phyloP scores from a whole-genome alignment of 1,140 invertebrate genomes.

The Ceratosolen fusciceps region DNA sequence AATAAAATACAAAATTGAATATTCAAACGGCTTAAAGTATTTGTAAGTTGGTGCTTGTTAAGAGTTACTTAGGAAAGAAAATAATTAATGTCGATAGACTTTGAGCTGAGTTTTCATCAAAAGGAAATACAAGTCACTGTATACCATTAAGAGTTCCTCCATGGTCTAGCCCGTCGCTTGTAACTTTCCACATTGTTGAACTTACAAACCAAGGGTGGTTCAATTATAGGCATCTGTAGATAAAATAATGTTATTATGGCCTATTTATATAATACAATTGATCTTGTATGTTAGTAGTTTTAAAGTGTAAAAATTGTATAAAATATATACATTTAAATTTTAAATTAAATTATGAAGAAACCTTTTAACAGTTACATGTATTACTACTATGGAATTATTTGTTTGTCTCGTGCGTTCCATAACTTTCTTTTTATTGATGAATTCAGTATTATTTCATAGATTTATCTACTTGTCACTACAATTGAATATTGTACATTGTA shows the following conservation, averaged over 20 bases:
- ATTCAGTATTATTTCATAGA: background rate
- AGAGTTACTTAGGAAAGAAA: background rate
- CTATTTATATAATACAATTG: background rate
- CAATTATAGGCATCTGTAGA: slow-evolving; percentile 32
- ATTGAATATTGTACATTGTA: background rate
- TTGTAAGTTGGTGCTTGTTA: too few relatives aligned
- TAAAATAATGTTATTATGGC: background rate
- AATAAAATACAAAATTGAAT: too few relatives aligned
- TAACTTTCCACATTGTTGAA: slow-evolving; percentile 30
- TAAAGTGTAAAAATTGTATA: background rate
- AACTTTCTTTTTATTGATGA: background rate
- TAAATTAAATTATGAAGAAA: background rate
- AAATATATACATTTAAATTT: too few relatives aligned
- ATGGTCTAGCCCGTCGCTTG: slow-evolving; percentile 11
- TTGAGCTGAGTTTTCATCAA: slow-evolving; percentile 14
- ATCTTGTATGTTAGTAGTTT: background rate
- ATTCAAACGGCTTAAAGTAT: too few relatives aligned
- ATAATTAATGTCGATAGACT: too few relatives aligned
- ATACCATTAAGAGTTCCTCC: slow-evolving; percentile 44
- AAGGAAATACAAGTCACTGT: slow-evolving; percentile 10
- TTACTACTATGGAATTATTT: background rate
- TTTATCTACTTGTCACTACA: background rate
- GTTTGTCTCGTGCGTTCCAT: background rate
- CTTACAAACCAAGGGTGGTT: background rate
- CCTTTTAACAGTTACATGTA: background rate